Evolutionary conservation across 30 jellyfish, hydroid and myxozoan species (phyloP).

Genomic region (Chrysaora quinquecirrha): DNA sequence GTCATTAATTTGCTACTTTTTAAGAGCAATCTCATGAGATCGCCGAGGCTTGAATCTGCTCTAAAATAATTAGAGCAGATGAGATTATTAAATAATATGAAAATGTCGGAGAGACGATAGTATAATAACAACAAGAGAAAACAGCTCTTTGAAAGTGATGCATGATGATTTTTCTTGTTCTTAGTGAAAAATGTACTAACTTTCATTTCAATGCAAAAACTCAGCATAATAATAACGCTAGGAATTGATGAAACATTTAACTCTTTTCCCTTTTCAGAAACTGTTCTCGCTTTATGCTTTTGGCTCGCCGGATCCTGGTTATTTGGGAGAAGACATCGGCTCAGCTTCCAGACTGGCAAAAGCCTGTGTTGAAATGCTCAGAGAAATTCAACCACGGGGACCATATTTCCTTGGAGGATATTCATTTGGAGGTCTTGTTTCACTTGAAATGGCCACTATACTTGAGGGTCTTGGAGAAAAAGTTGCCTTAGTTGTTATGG

Average conservation of each 20-base stretch:
- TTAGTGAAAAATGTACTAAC: neutral
- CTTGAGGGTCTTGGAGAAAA: slow-evolving; percentile 38
- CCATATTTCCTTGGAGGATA: slow-evolving; percentile 77
- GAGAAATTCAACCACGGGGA: slow-evolving; percentile 54
- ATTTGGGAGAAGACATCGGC: slow-evolving; percentile 62
- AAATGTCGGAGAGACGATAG: too few species aligned
- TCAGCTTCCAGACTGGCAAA: slow-evolving; percentile 52
- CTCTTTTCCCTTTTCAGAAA: slow-evolving; percentile 31
- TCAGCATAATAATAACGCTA: neutral
- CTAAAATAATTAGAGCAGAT: too few species aligned
- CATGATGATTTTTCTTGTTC: neutral
- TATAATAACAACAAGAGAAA: too few species aligned
- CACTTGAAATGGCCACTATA: slow-evolving; percentile 71
- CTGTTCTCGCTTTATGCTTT: slow-evolving; percentile 50
- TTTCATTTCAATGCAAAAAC: neutral
- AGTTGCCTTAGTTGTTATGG: slow-evolving; percentile 70
- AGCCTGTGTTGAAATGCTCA: slow-evolving; percentile 40
- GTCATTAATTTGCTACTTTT: too few species aligned
- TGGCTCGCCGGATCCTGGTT: slow-evolving; percentile 65
- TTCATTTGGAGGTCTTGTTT: slow-evolving; percentile 69
- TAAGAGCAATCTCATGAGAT: too few species aligned
- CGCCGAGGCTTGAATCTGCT: too few species aligned
- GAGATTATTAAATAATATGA: too few species aligned
- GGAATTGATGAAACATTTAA: neutral
- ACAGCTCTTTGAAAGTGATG: too few species aligned